Evolutionary conservation across 2,113 vertebrate species (phyloP).

Genomic region (Tenrec ecaudatus): DNA sequence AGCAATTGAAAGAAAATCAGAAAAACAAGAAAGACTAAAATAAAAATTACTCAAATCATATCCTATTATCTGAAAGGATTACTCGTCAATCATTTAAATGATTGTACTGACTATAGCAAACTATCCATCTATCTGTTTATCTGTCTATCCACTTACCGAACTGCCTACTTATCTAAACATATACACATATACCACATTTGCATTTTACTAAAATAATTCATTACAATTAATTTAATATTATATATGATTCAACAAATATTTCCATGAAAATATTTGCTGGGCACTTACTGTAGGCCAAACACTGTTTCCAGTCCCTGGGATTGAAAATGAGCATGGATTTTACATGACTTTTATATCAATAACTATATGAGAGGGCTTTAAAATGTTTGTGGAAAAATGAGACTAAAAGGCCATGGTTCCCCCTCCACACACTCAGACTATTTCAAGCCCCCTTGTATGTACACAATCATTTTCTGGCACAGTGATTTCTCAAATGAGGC

Average conservation of each 20-base stretch:
- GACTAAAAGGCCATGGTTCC: too few species aligned
- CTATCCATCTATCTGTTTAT: background rate
- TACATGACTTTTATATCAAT: background rate
- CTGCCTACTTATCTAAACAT: background rate
- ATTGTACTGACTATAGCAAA: background rate
- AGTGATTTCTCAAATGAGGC: background rate
- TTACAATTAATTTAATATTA: background rate
- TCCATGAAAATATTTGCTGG: background rate
- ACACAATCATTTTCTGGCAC: background rate
- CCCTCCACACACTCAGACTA: too few species aligned
- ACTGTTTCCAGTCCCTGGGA: background rate
- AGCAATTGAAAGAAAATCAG: slow-evolving; percentile 34
- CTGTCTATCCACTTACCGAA: background rate
- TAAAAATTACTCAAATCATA: background rate
- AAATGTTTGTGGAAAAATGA: too few species aligned
- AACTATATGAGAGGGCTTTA: background rate
- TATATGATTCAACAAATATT: background rate
- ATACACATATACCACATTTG: background rate
- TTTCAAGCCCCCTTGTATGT: too few species aligned
- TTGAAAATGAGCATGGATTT: background rate
- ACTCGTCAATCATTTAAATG: slow-evolving; percentile 16
- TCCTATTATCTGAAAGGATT: slow-evolving; percentile 27
- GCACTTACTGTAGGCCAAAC: background rate
- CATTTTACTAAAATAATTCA: slow-evolving; percentile 1
- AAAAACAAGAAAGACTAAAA: slow-evolving; percentile 35